Evolutionary conservation across 2,888 invertebrate genomes (phyloP).

Genomic region (Macroteleia sp.): DNA sequence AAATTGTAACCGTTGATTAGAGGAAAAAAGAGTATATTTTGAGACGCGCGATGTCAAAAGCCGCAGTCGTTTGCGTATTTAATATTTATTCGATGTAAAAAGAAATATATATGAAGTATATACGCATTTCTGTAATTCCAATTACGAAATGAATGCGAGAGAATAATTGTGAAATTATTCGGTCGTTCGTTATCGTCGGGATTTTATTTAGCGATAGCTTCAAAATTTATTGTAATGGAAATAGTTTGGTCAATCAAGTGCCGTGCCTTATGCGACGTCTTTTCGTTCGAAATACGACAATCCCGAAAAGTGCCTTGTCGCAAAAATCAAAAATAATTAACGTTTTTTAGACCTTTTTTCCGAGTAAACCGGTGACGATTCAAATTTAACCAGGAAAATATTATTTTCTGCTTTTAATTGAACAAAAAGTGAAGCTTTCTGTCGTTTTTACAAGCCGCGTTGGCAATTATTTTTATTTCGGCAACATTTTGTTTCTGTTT

Average conservation of each 20-base stretch:
- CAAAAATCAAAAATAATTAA: constrained; percentile 11
- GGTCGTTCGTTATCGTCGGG: constrained; percentile 3
- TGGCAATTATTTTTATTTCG: no score
- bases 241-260: not conserved
- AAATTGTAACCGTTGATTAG: not conserved
- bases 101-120: constrained; percentile 28
- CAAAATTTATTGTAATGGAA: not conserved
- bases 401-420: not conserved
- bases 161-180: constrained; percentile 19
- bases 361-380: not conserved
- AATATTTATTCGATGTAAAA: constrained; percentile 47
- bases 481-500: no score
- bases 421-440: no score
- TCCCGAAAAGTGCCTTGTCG: constrained; percentile 41
- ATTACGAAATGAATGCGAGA: constrained; percentile 20
- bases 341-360: no score
- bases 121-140: constrained; percentile 32
- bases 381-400: not conserved
- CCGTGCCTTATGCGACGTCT: constrained; percentile 46
- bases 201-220: constrained; percentile 21
- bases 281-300: constrained; percentile 31
- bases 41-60: constrained; percentile 21
- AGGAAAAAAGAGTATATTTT: constrained; percentile 24
- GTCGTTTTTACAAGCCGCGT: no score
- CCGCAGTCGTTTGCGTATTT: constrained; percentile 26